Conservation (phyloP, 2,113 vertebrate species). For the Gallinago jamesoni region DNA sequence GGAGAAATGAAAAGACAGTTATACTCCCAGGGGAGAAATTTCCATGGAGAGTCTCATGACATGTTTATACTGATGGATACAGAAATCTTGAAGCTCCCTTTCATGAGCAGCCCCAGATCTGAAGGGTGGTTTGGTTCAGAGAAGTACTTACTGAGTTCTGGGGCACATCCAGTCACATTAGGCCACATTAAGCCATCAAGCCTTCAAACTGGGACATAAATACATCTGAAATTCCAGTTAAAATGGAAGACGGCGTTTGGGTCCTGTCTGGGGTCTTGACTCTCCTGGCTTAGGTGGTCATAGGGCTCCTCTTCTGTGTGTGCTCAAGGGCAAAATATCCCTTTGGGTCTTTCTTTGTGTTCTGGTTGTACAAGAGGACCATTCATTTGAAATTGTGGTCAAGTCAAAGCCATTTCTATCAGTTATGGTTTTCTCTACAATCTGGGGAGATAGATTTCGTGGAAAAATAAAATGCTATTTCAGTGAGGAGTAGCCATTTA, state of each 20-base stretch:
- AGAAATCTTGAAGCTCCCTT: background rate
- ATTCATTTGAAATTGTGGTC: background rate
- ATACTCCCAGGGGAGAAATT: background rate
- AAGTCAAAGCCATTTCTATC: background rate
- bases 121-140: background rate
- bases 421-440: background rate
- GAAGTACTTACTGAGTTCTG: background rate
- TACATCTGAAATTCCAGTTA: background rate
- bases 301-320: accelerated
- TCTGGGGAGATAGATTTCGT: background rate
- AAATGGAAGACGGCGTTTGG: background rate
- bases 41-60: background rate
- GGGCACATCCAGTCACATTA: background rate
- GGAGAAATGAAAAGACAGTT: background rate
- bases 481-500: background rate
- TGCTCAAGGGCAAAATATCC: accelerated
- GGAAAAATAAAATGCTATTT: background rate
- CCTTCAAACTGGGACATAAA: background rate
- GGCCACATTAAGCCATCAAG: background rate
- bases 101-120: background rate
- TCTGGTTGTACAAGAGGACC: background rate
- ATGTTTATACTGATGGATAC: background rate
- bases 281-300: background rate
- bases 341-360: background rate
- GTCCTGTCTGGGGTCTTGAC: accelerated